Base-by-base conservation (phyloP, 2,797 vertebrate species). In the Galagoides demidoff region DNA sequence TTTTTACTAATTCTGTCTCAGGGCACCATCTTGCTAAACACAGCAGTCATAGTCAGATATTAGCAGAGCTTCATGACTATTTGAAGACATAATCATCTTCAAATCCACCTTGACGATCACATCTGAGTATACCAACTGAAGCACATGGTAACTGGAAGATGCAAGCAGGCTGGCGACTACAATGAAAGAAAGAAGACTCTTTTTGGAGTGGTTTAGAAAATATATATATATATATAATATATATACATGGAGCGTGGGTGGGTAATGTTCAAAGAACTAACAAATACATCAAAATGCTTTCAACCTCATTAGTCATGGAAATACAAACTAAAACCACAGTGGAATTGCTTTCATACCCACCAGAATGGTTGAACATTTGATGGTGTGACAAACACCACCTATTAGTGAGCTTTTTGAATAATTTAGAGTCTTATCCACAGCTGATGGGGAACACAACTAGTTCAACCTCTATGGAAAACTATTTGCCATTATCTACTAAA, bases 271-370 rank as follows among this genome's bases (percentile, higher is more conserved):
- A 22, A 70, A 61, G 29, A 66, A 20, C 64, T 45, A 43, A 34
- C 14, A 37, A 71, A 14, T 20, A 10, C 9, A 39, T 20, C 25
- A 13, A 37, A 49, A 39, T 43, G 37, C 59, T 85, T 79, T 61
- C 14, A 43, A 31, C 29, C 45, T 78, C 37, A 5, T 77, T 45
- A 9, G 31, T 31, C n/a, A 7, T 0, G 12, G 73, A 66, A 11
- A n/a, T 31, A 29, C 45, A 29, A 3, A 1, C 57, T 34, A 43
- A 52, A 61, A 31, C 39, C 49, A 13, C 27, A 31, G 4, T 0
- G 9, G 19, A 12, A 4, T 77, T 13, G 3, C 27, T 27, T 14
- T 25, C 0, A 2, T 16, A n/a, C 6, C 1, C 34, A 39, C 2
- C 45, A 4, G 19, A 52, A 14, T 16, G 39, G 19, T 34, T 23